Evolutionary conservation across 2,113 vertebrate genomes (phyloP).

Genomic region (Pygathrix nemaeus): DNA sequence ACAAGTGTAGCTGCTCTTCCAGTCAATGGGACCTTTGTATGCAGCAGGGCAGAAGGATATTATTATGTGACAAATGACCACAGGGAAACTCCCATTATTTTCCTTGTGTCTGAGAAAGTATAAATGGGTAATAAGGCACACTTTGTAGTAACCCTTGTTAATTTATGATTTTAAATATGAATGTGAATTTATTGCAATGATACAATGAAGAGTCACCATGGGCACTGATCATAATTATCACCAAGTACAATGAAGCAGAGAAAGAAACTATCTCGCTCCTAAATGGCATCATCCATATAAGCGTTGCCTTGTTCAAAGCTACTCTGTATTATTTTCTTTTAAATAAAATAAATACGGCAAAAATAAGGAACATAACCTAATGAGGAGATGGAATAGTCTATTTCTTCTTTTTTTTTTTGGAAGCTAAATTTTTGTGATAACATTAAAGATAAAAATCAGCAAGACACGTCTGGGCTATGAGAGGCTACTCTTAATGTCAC

Average conservation of each 20-base stretch:
- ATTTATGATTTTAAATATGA: neutral
- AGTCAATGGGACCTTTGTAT: slow-evolving; percentile 6
- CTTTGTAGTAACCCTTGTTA: neutral
- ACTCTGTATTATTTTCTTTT: neutral
- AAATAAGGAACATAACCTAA: neutral
- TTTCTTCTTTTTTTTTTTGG: neutral
- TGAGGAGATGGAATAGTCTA: neutral
- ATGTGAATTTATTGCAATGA: neutral
- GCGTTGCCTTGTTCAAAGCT: neutral
- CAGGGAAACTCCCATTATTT: neutral
- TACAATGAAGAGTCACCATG: neutral
- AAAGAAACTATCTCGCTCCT: neutral
- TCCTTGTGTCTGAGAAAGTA: neutral
- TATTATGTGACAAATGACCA: neutral
- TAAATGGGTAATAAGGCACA: neutral
- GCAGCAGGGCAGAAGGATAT: neutral
- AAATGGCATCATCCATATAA: neutral
- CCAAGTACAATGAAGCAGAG: neutral
- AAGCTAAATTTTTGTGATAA: neutral
- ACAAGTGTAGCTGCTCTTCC: neutral
- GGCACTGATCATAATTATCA: neutral
- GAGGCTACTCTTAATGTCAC: neutral
- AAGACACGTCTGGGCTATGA: neutral
- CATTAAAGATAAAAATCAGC: neutral
- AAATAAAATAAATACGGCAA: neutral